A percentile compares a stretch with the other conserved stretches of the same genome.
phyloP scores from a whole-genome alignment of 2,888 invertebrate genomes.

The Trissolcus brochymenae region DNA sequence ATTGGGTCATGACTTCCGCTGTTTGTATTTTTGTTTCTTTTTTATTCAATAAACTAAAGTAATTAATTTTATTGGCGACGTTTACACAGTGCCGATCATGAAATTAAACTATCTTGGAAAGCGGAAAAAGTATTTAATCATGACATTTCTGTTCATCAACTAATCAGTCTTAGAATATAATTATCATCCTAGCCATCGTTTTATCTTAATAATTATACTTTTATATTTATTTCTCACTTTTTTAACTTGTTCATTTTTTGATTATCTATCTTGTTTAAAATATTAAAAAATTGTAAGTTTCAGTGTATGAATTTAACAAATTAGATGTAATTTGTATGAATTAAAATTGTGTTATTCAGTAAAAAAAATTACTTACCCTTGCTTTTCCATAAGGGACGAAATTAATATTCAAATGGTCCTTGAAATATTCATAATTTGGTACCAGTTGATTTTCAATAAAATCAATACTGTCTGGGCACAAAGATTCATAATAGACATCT shows the following conservation, averaged over 20 bases:
- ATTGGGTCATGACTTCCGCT: too few species aligned
- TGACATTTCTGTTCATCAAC: background rate
- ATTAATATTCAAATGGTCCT: conserved; percentile 72
- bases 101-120: too few species aligned
- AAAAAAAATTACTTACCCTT: conserved; percentile 71
- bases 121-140: background rate
- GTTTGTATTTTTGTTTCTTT: too few species aligned
- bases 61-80: too few species aligned
- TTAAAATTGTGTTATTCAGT: background rate
- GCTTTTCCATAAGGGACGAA: conserved; percentile 79
- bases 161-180: too few species aligned
- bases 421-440: conserved; percentile 73
- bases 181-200: too few species aligned
- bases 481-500: conserved; percentile 78
- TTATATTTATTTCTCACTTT: too few species aligned
- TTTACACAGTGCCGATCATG: too few species aligned
- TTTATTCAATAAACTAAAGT: too few species aligned
- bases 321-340: background rate
- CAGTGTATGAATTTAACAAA: background rate
- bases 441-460: conserved; percentile 77
- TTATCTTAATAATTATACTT: too few species aligned
- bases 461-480: conserved; percentile 78
- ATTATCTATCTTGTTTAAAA: too few species aligned
- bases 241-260: too few species aligned
- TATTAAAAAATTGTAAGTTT: background rate